These are phyloP conservation scores for Caenorhabditis macrosperma DNA, from an alignment of 2,888 invertebrate genomes.

Conservation along the genomic window DNA sequence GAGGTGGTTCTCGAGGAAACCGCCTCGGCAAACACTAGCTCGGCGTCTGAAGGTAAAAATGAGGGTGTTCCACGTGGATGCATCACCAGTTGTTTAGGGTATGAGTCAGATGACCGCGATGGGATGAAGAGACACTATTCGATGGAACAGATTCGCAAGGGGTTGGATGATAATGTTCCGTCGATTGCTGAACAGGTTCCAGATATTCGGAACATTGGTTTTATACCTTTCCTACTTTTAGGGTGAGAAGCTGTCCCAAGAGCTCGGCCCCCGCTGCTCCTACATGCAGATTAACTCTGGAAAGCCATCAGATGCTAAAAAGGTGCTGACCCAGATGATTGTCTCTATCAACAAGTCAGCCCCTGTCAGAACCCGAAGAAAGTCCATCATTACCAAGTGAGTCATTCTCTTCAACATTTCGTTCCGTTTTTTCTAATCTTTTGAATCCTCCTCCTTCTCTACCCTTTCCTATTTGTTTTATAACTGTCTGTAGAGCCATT, in stretches of 20 bases:
- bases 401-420: constrained; percentile 2
- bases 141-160: constrained; percentile 66
- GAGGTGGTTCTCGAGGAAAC: constrained; percentile 60
- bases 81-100: constrained; percentile 44
- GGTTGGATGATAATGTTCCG: constrained; percentile 56
- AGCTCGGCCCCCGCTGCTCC: constrained; percentile 45
- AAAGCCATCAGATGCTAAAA: constrained; percentile 17
- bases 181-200: constrained; percentile 42
- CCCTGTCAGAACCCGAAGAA: constrained; percentile 28
- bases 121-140: constrained; percentile 63
- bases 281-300: constrained; percentile 44
- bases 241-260: constrained; percentile 46
- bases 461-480: constrained; percentile 6
- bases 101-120: constrained; percentile 64
- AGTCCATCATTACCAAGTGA: constrained; percentile 57
- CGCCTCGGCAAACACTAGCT: constrained; percentile 49
- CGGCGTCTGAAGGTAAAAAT: constrained; percentile 52
- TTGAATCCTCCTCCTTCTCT: neutral
- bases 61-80: constrained; percentile 11
- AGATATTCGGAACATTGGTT: neutral
- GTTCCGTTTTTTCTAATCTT: neutral
- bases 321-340: constrained; percentile 47
- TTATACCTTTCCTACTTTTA: neutral
- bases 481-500: constrained; percentile 15
- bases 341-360: constrained; percentile 34